These are phyloP conservation scores for Ginglymostoma cirratum DNA, from an alignment of 2,113 vertebrate species.

Conservation along the genomic window DNA sequence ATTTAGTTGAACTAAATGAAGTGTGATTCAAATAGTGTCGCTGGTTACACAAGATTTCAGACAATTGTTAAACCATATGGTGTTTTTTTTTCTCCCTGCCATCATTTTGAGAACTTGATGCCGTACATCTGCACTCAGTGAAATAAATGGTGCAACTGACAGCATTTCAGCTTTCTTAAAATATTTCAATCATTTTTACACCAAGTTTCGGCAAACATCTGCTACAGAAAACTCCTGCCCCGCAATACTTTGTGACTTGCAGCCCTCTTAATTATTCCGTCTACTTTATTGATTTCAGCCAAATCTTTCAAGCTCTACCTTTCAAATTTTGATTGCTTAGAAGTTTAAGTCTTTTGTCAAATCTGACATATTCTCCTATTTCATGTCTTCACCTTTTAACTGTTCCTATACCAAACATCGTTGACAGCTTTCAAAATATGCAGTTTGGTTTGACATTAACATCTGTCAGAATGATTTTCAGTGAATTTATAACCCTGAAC, in stretches of 20 bases:
- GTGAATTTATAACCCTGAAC: conserved; percentile 11
- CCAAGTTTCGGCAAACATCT: conserved; percentile 71
- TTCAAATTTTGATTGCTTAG: conserved; percentile 24
- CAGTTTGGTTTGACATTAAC: conserved; percentile 33
- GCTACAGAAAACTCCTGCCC: conserved; percentile 44
- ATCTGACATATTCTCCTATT: conserved; percentile 7
- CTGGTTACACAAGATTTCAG: conserved; percentile 69
- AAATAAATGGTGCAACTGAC: conserved; percentile 74
- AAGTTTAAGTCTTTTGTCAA: conserved; percentile 28
- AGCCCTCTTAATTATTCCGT: conserved; percentile 23
- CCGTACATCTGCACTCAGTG: conserved; percentile 74
- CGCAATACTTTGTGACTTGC: conserved; percentile 2
- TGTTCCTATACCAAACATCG: conserved; percentile 12
- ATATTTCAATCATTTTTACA: conserved; percentile 72
- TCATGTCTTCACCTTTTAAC: conserved; percentile 27
- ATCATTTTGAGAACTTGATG: conserved; percentile 76
- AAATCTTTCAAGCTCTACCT: conserved; percentile 34
- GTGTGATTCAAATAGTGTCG: conserved; percentile 61
- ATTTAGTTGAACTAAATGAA: conserved; percentile 49
- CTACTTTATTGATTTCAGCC: conserved; percentile 25
- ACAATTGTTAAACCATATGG: conserved; percentile 80
- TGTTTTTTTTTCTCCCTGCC: conserved; percentile 75
- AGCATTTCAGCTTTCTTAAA: conserved; percentile 74
- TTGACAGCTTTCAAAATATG: conserved; percentile 4
- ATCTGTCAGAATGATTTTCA: conserved; percentile 35